Percentiles rank a stretch among this genome's conserved stretches.
phyloP scores from a whole-genome alignment of 1,140 invertebrate genomes.

The Trichonephila inaurata region DNA sequence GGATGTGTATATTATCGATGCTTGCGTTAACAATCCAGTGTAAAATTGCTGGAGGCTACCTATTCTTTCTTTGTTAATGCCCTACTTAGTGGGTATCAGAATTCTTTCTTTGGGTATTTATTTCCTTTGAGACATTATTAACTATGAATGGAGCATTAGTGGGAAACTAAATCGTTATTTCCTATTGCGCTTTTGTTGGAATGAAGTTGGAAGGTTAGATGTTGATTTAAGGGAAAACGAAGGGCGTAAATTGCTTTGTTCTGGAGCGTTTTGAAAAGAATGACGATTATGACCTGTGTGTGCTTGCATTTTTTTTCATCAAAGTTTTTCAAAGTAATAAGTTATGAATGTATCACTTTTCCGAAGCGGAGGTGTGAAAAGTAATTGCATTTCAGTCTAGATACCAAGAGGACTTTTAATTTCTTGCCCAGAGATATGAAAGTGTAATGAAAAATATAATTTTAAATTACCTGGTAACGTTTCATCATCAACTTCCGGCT shows the following conservation, averaged over 20 bases:
- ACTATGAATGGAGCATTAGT: constrained; percentile 19
- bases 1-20: constrained; percentile 7
- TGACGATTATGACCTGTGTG: neutral
- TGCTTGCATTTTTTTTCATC: neutral
- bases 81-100: neutral
- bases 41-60: neutral
- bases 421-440: no score
- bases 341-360: neutral
- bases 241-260: constrained; percentile 26
- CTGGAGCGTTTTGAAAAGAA: neutral
- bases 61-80: constrained; percentile 12
- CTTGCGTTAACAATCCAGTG: neutral
- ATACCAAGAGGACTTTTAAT: neutral
- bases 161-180: neutral
- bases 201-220: constrained; percentile 29
- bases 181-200: constrained; percentile 24
- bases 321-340: neutral
- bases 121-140: constrained; percentile 8
- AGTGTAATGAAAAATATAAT: neutral
- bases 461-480: neutral
- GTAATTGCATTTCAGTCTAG: neutral
- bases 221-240: neutral
- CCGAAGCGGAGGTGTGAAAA: neutral
- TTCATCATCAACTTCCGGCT: no score
- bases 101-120: constrained; percentile 1